Base-by-base conservation (phyloP, 2,797 vertebrate species). In the Rhinogobio ventralis region DNA sequence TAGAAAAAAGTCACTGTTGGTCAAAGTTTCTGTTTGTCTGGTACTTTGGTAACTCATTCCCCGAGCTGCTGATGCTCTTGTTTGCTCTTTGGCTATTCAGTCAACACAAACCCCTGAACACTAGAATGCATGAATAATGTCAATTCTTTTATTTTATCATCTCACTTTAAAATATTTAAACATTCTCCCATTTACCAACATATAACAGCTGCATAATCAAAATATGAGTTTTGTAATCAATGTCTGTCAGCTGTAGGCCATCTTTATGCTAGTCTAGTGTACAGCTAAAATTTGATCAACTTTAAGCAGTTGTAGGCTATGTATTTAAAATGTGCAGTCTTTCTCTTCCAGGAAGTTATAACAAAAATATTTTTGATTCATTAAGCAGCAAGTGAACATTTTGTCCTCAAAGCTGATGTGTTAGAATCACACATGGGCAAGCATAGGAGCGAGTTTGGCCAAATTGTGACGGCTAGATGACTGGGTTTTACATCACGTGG, bases 21-120 rank as follows among this genome's bases (percentile, higher is more conserved):
- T 78, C 28, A 68, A 69, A 74, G 84, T 82, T 14, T 36, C 64
- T 74, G 73, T 60, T 89, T 87, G 81, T 79, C 72, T 76, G n/a
- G 72, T 78, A 39, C 62, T 64, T 69, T 36, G 11, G 49, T 19
- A 7, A 66, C 7, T 5, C 28, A 13, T 33, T 68, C 42, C 46
- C 42, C 67, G 33, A 55, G 36, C 28, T 46, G 66, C 46, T 33
- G 28, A 51, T 13, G 42, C 62, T 45, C 39, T 25, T 7, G 19
- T 60, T 73, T 33, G 36, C 73, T 57, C 62, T 51, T 39, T 45
- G 82, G 55, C 69, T 62, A 69, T 51, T 78, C 11, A 45, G 85
- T 89, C 86, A 89, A 85, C 79, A 89, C 11, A 19, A n/a, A 53
- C 28, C 73, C 71, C 81, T 33, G 60, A 82, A 86, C 73, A 79